Evolutionary conservation across 64 coral and sea anemone genomes (phyloP), one percentile per base, ranked within the genome.

Genomic region (Anthopleura sola): DNA sequence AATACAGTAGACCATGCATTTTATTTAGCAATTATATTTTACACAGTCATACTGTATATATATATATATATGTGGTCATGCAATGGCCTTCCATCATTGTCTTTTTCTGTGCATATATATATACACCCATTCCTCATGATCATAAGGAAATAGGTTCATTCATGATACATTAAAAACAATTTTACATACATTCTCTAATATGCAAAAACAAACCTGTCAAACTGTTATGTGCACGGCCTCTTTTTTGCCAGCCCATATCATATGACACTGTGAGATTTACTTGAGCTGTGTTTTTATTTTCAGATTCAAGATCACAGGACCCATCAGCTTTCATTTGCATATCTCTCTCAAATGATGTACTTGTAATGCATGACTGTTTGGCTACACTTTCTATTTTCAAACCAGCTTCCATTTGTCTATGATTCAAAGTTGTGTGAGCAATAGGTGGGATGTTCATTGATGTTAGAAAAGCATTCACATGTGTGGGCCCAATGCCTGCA

Each of bases 401-500:
- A 48, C 85, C 85, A 46, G 64, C 57, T 56, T 84, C 78, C 24
- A 21, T 32, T 54, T 82, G 80, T 54, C 80, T 51, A 28, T 46
- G 51, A 82, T 78, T 87, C 26, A 87, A 55, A 24, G 85, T 87
- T 9, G 28, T 57, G 29, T 78, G 28, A 29, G 28, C 26, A 36
- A 75, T 79, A 55, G 87, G 36, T 47, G 87, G 87, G 24, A 68
- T 49, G 44, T 89, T 89, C 26, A 89, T 83, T 49, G 87, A 89
- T 57, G 87, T 74, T 13, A 89, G 48, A 16, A 89, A 51, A 4
- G 87, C 57, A 49, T 82, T 88, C 46, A 88, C 87, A 60, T 88
- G 87, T 5, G 21, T 88, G 56, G 87, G 60, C 26, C 87, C 78
- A 49, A 88, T 88, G 79, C 87, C 78, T 62, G 81, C 88, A 77